Evolutionary conservation across 2,888 invertebrate species (phyloP), one percentile per base, ranked within the genome.

Genomic region (Ophion ellenae): DNA sequence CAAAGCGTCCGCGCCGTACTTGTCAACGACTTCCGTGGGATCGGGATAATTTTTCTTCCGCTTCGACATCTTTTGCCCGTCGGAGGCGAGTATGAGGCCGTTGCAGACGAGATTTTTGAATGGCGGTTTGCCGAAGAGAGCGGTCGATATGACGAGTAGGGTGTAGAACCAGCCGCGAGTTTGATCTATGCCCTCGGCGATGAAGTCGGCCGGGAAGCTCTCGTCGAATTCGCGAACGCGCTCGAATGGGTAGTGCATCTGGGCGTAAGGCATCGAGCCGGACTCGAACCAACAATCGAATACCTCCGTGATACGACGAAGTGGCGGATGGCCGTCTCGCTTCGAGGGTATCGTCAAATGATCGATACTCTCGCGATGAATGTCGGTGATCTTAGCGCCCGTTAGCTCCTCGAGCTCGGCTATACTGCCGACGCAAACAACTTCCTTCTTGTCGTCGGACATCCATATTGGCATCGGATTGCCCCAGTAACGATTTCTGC

Each of bases 201-300:
- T 99, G 92, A 99, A 99, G 95, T 99, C 99, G 0, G 99, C 99
- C 0, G 99, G 99, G 92, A 99, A 99, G 87, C 96, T 96, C 61
- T 97, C 97, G 87, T 98, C 97, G 94, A 99, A 99, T 81, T 97
- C 97, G 92, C 97, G 97, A 89, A 96, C 96, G 91, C 97, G 97
- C 94, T 99, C 98, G 94, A 99, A 99, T 0, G 99, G 99, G 94
- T 98, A 99, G 94, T 99, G 99, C 90, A 96, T 96, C 93, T 99
- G 99, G 0, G 99, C 99, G 92, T 99, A 99, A 0, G 99, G 99
- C 99, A 99, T 99, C 28, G 99, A 98, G 5, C 99, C 99, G 0
- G 99, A 99, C 94, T 99, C 99, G 94, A 99, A 99, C 99, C 99
- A 99, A 93, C 99, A 99, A 94, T 99, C 99, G 94, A 99, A 99